Evolutionary conservation across 2,113 vertebrate species (phyloP).

Genomic region (Poicephalus meyeri): DNA sequence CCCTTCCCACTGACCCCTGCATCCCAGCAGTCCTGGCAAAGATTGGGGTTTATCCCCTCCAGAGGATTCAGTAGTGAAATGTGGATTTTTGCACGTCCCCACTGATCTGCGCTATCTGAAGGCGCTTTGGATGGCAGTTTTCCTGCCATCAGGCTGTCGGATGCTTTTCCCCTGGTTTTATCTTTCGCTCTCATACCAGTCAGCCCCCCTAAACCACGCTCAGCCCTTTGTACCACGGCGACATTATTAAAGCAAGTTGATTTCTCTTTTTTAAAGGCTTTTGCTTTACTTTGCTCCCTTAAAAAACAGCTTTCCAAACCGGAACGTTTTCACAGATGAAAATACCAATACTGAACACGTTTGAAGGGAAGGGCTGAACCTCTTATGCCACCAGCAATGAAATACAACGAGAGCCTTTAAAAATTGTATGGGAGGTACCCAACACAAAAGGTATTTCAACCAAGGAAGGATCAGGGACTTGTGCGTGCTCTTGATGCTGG

Average conservation of each 20-base stretch:
- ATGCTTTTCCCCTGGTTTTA: neutral
- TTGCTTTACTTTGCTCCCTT: neutral
- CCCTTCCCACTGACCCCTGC: neutral
- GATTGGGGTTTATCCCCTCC: neutral
- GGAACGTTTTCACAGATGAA: neutral
- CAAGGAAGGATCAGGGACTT: neutral
- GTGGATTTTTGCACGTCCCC: neutral
- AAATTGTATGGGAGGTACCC: neutral
- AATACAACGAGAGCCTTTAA: neutral
- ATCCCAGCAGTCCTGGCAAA: neutral
- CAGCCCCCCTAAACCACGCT: neutral
- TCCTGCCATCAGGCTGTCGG: neutral
- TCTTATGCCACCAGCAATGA: neutral
- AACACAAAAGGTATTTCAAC: neutral
- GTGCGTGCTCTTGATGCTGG: rapidly evolving
- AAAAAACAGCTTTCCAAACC: conserved; percentile 3
- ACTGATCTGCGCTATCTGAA: neutral
- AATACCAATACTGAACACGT: neutral
- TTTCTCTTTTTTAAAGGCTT: neutral
- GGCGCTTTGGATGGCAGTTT: neutral
- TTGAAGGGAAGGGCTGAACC: neutral
- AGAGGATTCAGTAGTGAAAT: neutral
- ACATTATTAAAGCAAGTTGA: neutral
- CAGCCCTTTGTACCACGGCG: neutral
- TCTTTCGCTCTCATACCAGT: neutral